Base-by-base conservation (phyloP, 2,797 vertebrate species). In the Steatocranus sp. region DNA sequence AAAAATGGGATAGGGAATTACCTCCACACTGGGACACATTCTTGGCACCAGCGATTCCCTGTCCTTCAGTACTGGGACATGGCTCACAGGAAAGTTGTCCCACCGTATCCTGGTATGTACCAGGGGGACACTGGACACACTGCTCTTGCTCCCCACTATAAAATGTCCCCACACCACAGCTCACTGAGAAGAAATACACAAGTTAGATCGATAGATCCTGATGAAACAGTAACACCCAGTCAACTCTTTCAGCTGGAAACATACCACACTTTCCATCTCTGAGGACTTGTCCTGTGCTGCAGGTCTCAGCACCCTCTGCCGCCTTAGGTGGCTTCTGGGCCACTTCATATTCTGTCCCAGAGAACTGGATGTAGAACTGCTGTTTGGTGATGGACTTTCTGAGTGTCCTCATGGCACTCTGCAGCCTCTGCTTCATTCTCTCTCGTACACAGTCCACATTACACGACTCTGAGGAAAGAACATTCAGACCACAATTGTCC, bases 21-120 rank as follows among this genome's bases (percentile, higher is more conserved):
- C 98, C 98, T 97, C 98, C 98, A 85, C 98, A 99, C 76, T 99
- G 96, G 0, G 98, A 98, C 34, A 99, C 94, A 1, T 99, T 99
- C 86, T 93, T 97, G 87, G 98, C 98, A 0, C 98, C 98, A 0
- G 94, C 82, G 2, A 96, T 88, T 61, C 97, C 97, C 61, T 97
- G 96, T 73, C 96, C 96, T 23, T 99, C 97, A 0, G 96, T 96
- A 87, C 96, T 97, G 75, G 98, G 98, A 91, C 98, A 99, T 0
- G 97, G 98, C 20, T 98, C 97, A 83, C 98, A 99, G 91, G 97
- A 96, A 68, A 99, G 96, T 80, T 99, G 98, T 5, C 98, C 97
- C 68, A 96, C 96, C 0, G 88, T 94, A 87, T 99, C 98, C 95
- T 99, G 98, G 95, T 97, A 99, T 0, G 98, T 97, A 27, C 98